phyloP scores from a whole-genome alignment of 2,113 vertebrate species.

The Pholis gunnellus region DNA sequence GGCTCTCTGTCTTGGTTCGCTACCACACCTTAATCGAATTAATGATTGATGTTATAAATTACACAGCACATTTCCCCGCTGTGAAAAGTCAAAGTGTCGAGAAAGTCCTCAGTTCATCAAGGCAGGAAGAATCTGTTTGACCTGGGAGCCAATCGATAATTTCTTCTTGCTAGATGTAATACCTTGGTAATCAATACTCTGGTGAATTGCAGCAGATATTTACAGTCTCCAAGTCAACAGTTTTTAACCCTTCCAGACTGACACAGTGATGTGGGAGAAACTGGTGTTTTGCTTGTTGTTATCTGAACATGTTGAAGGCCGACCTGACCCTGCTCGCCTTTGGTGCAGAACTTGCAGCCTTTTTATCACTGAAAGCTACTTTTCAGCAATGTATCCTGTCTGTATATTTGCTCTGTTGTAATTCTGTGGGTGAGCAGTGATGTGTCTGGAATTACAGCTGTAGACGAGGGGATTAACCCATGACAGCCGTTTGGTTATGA shows the following conservation, averaged over 20 bases:
- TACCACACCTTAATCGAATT: not conserved
- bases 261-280: conserved; percentile 2
- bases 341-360: not conserved
- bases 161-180: conserved; percentile 21
- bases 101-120: not conserved
- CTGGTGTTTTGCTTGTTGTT: not conserved
- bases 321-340: not conserved
- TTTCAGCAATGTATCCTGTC: not conserved
- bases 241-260: not conserved
- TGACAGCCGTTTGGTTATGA: conserved; percentile 28
- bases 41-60: not conserved
- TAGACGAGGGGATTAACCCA: conserved; percentile 42
- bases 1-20: not conserved
- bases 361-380: not conserved
- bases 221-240: not conserved
- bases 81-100: conserved; percentile 6
- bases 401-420: not conserved
- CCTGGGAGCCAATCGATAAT: conserved; percentile 12
- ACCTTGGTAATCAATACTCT: conserved; percentile 32
- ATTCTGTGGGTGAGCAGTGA: not conserved
- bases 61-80: not conserved
- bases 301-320: not conserved
- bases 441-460: conserved; percentile 21
- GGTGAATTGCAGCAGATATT: conserved; percentile 4
- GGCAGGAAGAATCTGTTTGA: conserved; percentile 17